These are phyloP conservation scores for Oreortyx pictus DNA, from an alignment of 2,797 vertebrate species.

Conservation along the genomic window DNA sequence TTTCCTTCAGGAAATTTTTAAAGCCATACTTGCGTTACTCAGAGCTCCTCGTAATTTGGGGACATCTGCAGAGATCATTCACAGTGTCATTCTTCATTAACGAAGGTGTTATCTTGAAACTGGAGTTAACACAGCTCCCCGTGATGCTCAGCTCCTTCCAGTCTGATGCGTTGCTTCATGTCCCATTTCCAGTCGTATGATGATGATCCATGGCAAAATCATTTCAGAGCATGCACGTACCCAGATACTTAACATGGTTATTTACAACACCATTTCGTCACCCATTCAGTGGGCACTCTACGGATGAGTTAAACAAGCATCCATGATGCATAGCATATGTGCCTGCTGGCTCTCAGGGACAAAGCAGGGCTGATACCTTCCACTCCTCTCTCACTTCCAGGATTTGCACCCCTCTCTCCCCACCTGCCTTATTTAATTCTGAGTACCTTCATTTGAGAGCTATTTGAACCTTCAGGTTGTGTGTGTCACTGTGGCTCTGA, in stretches of 20 bases:
- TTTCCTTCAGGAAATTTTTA: background rate
- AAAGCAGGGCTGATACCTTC: background rate
- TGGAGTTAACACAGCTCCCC: background rate
- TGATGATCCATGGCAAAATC: background rate
- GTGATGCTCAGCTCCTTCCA: background rate
- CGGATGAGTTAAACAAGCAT: conserved; percentile 2
- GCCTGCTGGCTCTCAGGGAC: background rate
- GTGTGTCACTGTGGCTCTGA: no score
- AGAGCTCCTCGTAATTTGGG: background rate
- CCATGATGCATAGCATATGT: background rate
- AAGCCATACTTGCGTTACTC: background rate
- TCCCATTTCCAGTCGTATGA: background rate
- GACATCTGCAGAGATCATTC: background rate
- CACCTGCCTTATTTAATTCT: background rate
- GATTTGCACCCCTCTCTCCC: background rate
- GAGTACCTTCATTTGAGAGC: background rate
- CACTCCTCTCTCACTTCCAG: background rate
- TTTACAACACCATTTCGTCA: background rate
- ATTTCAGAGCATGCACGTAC: background rate
- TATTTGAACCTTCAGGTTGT: background rate
- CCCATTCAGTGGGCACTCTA: background rate
- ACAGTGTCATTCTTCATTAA: background rate
- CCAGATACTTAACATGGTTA: background rate
- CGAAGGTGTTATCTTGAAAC: background rate
- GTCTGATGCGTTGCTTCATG: background rate